Base-by-base conservation (phyloP, 1,140 invertebrate genomes). In the Drusus annulatus region DNA sequence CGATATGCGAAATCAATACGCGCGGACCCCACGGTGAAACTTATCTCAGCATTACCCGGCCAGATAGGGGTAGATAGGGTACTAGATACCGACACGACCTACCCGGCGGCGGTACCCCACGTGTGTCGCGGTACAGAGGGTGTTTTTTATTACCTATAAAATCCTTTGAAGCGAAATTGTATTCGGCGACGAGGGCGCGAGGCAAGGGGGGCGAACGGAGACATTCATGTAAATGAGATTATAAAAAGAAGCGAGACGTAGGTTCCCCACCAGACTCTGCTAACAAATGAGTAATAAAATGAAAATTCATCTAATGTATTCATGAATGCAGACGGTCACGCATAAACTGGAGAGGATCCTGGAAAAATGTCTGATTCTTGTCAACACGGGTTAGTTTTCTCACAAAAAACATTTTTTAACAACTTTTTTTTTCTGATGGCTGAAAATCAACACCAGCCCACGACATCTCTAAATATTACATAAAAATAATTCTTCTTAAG, bases 151-250 rank as follows among this genome's bases (percentile, higher is more conserved):
- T 83, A 80, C 76, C 82, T 80, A 83, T 83, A 83, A 83, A 83
- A 83, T 83, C 82, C 82, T 83, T 83, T 80, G 79, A 79, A 83
- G 82, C 82, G 79, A 83, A 83, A 83, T 83, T 83, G 82, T 83
- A 83, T 83, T 83, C 77, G 79, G 58, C 68, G 45, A 51, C 52
- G 69, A 1, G 1, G 78, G 54, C 52, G 65, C 16, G n/a, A 25
- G 36, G 65, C n/a, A 3, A 36, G 76, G 50, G 56, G 80, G 80
- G 76, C 28, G 19, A 56, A 56, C 74, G 81, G 82, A 80, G 82
- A 83, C 82, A 83, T 83, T 81, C 79, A 83, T 83, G 82, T 80
- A 83, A 81, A 83, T 83, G 79, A 83, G 82, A 83, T 83, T 83
- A 83, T 80, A 83, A 83, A 83, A 83, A 83, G 78, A 74, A 83